These are phyloP conservation scores for Bellardia bayeri DNA, from an alignment of 2,888 invertebrate genomes.

Conservation along the genomic window DNA sequence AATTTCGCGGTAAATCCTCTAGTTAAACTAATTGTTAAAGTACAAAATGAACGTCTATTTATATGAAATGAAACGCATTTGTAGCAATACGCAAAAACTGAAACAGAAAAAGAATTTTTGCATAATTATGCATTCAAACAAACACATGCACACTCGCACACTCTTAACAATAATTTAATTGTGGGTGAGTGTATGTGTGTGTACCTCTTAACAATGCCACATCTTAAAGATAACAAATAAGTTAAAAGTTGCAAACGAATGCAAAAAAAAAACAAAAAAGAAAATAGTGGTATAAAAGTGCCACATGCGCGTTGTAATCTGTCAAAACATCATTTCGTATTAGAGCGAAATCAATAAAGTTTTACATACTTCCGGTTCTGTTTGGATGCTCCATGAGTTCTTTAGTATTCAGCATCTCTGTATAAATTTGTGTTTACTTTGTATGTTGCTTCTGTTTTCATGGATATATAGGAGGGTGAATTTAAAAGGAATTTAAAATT, in stretches of 20 bases:
- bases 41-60: slow-evolving; percentile 70
- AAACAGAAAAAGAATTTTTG: slow-evolving; percentile 49
- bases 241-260: slow-evolving; percentile 29
- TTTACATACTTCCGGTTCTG: slow-evolving; percentile 68
- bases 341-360: slow-evolving; percentile 69
- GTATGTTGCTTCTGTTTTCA: not conserved
- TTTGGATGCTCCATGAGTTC: slow-evolving; percentile 56
- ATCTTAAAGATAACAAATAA: not conserved
- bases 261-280: slow-evolving; percentile 3
- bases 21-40: slow-evolving; percentile 79
- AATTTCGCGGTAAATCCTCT: slow-evolving; percentile 59
- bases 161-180: not conserved
- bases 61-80: slow-evolving; percentile 70
- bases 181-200: not conserved
- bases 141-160: not conserved
- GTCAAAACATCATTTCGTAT: slow-evolving; percentile 69
- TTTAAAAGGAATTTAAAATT: slow-evolving; percentile 8
- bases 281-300: slow-evolving; percentile 63
- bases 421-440: slow-evolving; percentile 20
- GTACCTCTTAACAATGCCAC: slow-evolving; percentile 14
- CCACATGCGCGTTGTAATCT: slow-evolving; percentile 73
- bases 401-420: slow-evolving; percentile 49
- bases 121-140: slow-evolving; percentile 40
- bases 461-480: not conserved
- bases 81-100: slow-evolving; percentile 33